Evolutionary conservation across 64 coral and sea anemone species (phyloP).

Genomic region (Trachythela sp.): DNA sequence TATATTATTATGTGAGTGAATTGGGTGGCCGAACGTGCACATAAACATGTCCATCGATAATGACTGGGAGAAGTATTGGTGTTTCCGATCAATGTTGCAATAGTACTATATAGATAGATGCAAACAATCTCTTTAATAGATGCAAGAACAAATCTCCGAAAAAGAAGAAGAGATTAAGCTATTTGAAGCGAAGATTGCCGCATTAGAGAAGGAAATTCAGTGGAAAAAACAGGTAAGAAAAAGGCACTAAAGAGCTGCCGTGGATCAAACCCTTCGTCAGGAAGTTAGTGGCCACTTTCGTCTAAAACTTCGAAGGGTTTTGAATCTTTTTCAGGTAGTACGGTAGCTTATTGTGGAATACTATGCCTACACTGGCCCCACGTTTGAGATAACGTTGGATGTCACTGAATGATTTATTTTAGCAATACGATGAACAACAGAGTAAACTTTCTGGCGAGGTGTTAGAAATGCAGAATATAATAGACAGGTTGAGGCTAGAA

Average conservation of each 20-base stretch:
- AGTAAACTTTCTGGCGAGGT: background rate
- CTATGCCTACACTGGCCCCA: too few species aligned
- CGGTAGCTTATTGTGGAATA: too few species aligned
- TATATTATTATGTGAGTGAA: too few species aligned
- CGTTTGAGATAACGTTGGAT: too few species aligned
- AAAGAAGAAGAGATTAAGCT: conserved; percentile 62
- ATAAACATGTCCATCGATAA: too few species aligned
- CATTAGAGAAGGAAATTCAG: conserved; percentile 71
- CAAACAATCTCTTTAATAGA: background rate
- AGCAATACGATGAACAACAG: background rate
- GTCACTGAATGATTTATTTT: background rate
- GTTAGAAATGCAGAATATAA: background rate
- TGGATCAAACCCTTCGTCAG: background rate
- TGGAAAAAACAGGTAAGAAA: conserved; percentile 83
- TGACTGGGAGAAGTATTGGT: too few species aligned
- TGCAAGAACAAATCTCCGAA: conserved; percentile 41
- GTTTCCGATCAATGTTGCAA: too few species aligned
- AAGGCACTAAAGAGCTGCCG: background rate
- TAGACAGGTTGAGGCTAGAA: background rate
- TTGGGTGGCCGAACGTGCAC: too few species aligned
- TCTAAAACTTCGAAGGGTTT: too few species aligned
- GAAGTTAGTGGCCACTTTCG: too few species aligned
- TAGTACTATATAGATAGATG: too few species aligned
- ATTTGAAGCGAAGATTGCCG: conserved; percentile 61
- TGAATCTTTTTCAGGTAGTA: too few species aligned